phyloP scores from a whole-genome alignment of 2,113 vertebrate genomes.

The Asarcornis scutulata region DNA sequence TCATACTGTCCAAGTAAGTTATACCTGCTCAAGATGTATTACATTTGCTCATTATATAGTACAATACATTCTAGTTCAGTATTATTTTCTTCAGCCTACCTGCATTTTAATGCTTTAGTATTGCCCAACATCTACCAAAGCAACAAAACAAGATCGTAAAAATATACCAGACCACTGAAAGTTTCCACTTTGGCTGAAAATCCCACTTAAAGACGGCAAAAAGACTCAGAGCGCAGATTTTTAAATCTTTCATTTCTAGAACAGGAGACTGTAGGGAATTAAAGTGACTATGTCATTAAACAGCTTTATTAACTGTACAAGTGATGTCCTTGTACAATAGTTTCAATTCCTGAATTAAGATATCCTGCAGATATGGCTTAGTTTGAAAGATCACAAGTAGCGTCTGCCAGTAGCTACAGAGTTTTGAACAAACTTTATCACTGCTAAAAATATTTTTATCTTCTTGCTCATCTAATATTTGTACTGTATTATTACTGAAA shows the following conservation, averaged over 20 bases:
- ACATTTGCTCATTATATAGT: neutral
- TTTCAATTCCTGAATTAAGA: neutral
- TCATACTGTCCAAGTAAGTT: neutral
- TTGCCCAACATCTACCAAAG: neutral
- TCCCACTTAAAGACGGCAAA: neutral
- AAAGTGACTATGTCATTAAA: neutral
- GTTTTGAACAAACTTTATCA: neutral
- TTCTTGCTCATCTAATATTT: neutral
- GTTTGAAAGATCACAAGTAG: slow-evolving; percentile 34
- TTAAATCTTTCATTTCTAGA: neutral
- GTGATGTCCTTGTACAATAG: neutral
- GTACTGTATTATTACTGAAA: neutral
- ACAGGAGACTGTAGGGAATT: neutral
- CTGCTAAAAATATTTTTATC: neutral
- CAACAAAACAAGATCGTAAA: slow-evolving; percentile 10
- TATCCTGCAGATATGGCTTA: neutral
- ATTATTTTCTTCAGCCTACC: neutral
- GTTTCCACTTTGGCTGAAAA: neutral
- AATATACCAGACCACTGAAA: neutral
- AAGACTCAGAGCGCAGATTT: neutral
- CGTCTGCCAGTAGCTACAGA: neutral
- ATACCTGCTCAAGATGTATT: neutral
- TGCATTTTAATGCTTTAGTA: neutral
- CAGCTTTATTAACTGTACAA: neutral
- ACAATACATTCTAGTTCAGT: neutral